These are phyloP conservation scores for Semnornis frantzii DNA, from an alignment of 2,113 vertebrate species.

Conservation along the genomic window DNA sequence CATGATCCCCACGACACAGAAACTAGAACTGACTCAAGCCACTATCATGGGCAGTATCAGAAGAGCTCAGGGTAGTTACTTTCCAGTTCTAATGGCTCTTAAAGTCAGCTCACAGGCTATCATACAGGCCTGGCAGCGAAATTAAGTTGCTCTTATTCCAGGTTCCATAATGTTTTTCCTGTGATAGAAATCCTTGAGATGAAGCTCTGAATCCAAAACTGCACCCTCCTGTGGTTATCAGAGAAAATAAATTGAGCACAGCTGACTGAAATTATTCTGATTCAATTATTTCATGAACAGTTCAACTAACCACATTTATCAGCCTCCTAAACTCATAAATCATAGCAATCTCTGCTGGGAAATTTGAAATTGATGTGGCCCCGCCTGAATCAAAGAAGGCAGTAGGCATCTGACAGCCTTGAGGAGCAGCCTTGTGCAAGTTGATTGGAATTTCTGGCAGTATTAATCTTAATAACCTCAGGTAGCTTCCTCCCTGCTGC, in stretches of 20 bases:
- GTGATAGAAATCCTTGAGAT: neutral
- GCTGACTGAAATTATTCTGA: constrained; percentile 52
- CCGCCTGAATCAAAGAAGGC: constrained; percentile 41
- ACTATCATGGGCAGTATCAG: neutral
- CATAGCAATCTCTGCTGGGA: constrained; percentile 57
- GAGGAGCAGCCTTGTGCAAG: constrained; percentile 58
- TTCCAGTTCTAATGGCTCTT: neutral
- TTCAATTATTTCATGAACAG: constrained; percentile 59
- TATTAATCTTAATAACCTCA: constrained; percentile 71
- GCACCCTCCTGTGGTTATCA: constrained; percentile 51
- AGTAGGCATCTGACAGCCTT: constrained; percentile 59
- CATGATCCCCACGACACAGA: neutral
- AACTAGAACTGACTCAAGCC: neutral
- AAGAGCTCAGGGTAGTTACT: neutral
- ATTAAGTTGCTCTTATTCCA: constrained; percentile 10
- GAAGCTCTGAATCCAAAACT: constrained; percentile 15
- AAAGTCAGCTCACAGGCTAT: neutral
- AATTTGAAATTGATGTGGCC: constrained; percentile 43
- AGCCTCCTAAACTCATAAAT: constrained; percentile 65
- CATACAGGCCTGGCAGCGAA: neutral
- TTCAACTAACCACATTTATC: constrained; percentile 62
- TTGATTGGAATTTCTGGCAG: constrained; percentile 61
- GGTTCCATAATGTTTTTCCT: neutral
- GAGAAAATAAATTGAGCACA: constrained; percentile 28
- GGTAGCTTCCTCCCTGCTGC: constrained; percentile 39